Conservation (phyloP, 1,140 invertebrate species). For the Asbolus verrucosus region DNA sequence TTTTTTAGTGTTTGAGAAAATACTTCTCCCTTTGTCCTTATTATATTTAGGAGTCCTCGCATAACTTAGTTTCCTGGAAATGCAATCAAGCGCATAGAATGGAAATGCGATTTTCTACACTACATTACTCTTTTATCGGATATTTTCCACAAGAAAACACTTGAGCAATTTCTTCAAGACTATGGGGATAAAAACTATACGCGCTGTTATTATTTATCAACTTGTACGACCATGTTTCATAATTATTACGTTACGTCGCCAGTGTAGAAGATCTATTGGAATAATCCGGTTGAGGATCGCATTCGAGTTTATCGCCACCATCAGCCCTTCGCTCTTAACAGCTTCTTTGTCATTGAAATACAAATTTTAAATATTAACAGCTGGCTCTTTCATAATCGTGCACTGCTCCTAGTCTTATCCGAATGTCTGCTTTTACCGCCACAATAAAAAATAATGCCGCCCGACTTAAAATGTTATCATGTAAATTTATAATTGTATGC, state of each 20-base stretch:
- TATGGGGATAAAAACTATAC: constrained; percentile 10
- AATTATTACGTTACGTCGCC: not conserved
- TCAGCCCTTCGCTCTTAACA: not conserved
- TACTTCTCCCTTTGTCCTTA: constrained; percentile 36
- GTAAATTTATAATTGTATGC: not conserved
- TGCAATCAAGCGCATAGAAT: constrained; percentile 52
- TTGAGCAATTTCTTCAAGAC: constrained; percentile 34
- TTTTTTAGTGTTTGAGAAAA: constrained; percentile 27
- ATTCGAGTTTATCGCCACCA: constrained; percentile 21
- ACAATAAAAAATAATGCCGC: not conserved
- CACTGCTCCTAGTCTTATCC: not conserved
- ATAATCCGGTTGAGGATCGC: not conserved
- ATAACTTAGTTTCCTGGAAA: constrained; percentile 53
- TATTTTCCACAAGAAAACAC: constrained; percentile 52
- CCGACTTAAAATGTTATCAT: constrained; percentile 10
- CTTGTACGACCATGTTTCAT: constrained; percentile 2
- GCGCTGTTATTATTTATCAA: constrained; percentile 32
- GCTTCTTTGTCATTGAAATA: constrained; percentile 37
- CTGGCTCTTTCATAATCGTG: not conserved
- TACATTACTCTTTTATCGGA: constrained; percentile 54
- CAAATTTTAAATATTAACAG: constrained; percentile 33
- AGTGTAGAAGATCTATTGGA: not conserved
- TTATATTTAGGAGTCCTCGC: constrained; percentile 46
- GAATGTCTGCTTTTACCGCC: no score
- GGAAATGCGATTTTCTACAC: constrained; percentile 56